Percentiles rank a stretch among this genome's conserved stretches.
These are phyloP conservation scores for Philopedon plagiatum DNA, from an alignment of 2,888 invertebrate genomes.

Conservation along the genomic window DNA sequence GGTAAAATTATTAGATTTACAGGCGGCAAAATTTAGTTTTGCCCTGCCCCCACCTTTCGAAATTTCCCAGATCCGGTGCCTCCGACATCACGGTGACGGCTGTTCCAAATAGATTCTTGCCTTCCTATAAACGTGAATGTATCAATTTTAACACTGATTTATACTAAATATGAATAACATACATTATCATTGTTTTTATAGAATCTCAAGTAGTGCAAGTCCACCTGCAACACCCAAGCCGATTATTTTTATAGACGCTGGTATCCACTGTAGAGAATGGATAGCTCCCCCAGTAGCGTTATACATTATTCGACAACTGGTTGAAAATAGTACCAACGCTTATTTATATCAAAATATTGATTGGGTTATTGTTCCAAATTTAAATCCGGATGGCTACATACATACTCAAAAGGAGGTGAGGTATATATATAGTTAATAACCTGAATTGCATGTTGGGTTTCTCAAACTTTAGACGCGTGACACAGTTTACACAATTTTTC, in stretches of 20 bases:
- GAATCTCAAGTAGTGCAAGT: constrained; percentile 71
- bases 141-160: neutral
- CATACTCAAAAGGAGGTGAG: constrained; percentile 37
- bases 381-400: constrained; percentile 82
- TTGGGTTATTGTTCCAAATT: constrained; percentile 77
- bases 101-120: too few species aligned
- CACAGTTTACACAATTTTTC: too few species aligned
- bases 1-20: too few species aligned
- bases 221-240: constrained; percentile 68
- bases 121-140: too few species aligned
- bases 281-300: constrained; percentile 77
- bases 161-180: neutral
- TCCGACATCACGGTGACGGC: too few species aligned
- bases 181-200: constrained; percentile 55
- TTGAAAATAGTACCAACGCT: constrained; percentile 73
- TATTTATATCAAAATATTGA: constrained; percentile 74
- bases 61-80: too few species aligned
- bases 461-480: too few species aligned
- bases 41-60: too few species aligned
- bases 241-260: constrained; percentile 74
- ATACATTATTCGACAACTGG: constrained; percentile 77
- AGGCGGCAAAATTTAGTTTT: too few species aligned
- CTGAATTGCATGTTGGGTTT: too few species aligned
- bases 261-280: constrained; percentile 81
- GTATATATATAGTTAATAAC: neutral